A percentile compares a stretch with the other conserved stretches of the same genome.
phyloP scores from a whole-genome alignment of 2,113 vertebrate species.

The Charadrius vociferus region DNA sequence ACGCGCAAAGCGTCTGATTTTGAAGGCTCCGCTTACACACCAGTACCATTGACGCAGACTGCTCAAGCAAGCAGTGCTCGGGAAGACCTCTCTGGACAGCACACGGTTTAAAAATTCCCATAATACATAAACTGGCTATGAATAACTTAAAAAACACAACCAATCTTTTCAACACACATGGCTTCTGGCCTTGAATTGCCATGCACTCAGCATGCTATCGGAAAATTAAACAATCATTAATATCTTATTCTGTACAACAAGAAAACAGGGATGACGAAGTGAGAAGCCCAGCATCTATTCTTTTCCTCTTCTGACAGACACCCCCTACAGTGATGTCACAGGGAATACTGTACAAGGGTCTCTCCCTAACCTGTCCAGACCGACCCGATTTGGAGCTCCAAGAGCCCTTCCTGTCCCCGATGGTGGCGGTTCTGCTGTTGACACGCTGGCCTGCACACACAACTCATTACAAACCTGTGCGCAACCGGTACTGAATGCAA shows the following conservation, averaged over 20 bases:
- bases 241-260: not conserved
- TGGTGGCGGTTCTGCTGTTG: too few relatives aligned
- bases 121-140: not conserved
- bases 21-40: not conserved
- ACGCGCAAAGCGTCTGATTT: not conserved
- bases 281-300: not conserved
- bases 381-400: not conserved
- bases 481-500: fast-evolving
- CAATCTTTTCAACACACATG: not conserved
- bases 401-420: too few relatives aligned
- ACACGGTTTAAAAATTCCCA: not conserved
- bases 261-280: not conserved
- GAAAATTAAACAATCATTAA: not conserved
- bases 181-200: not conserved
- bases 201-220: not conserved
- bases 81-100: not conserved
- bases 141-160: not conserved
- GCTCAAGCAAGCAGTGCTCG: not conserved
- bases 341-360: not conserved
- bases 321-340: not conserved
- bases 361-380: not conserved
- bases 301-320: not conserved
- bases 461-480: not conserved
- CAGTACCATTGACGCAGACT: not conserved
- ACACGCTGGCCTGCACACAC: not conserved